phyloP scores from a whole-genome alignment of 2,888 invertebrate genomes.

The Terebella lapidaria region DNA sequence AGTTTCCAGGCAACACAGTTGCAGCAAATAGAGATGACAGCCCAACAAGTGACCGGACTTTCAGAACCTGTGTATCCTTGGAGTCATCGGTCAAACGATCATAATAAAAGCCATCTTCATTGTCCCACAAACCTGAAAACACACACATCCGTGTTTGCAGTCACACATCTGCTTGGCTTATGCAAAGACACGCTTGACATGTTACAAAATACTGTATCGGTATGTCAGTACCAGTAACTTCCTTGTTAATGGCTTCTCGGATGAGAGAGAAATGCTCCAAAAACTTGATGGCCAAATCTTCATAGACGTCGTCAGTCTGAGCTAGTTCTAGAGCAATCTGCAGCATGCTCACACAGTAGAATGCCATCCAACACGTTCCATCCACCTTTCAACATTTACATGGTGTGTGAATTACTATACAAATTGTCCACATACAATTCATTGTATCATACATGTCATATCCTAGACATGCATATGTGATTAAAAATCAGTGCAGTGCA shows the following conservation, averaged over 20 bases:
- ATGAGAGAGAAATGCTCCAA: constrained; percentile 52
- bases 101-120: constrained; percentile 50
- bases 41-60: constrained; percentile 28
- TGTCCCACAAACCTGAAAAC: constrained; percentile 51
- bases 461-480: too few species aligned
- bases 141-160: too few species aligned
- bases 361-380: constrained; percentile 50
- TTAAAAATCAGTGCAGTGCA: too few species aligned
- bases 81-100: constrained; percentile 27
- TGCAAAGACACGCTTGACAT: too few species aligned
- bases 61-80: constrained; percentile 11
- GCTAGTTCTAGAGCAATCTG: constrained; percentile 50
- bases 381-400: constrained; percentile 44
- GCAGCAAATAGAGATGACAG: constrained; percentile 26
- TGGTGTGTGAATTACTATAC: too few species aligned
- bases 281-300: constrained; percentile 53
- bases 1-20: neutral
- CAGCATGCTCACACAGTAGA: constrained; percentile 50
- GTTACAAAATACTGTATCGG: too few species aligned
- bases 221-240: too few species aligned
- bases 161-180: too few species aligned
- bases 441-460: too few species aligned
- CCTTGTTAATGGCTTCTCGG: constrained; percentile 46
- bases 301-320: constrained; percentile 42
- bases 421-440: too few species aligned